Conservation (phyloP, 2,797 vertebrate genomes). For the Gallinago nigripennis region DNA sequence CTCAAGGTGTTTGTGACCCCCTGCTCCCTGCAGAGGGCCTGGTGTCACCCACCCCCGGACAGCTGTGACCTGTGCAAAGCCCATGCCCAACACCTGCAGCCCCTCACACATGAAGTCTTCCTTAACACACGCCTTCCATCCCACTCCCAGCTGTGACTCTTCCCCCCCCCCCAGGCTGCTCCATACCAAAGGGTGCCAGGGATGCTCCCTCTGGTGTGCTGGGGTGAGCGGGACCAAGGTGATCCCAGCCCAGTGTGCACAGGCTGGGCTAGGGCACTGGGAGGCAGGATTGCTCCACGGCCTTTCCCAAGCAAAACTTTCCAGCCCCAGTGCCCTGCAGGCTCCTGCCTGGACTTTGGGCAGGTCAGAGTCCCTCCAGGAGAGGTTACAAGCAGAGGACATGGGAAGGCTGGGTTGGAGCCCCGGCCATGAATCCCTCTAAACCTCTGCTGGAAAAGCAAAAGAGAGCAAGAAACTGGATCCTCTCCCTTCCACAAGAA, state of each 20-base stretch:
- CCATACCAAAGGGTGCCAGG: neutral
- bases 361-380: neutral
- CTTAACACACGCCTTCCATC: neutral
- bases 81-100: rapidly evolving
- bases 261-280: neutral
- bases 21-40: neutral
- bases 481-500: neutral
- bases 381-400: neutral
- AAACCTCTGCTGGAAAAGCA: neutral
- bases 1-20: neutral
- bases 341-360: neutral
- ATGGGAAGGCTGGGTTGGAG: neutral
- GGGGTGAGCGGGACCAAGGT: neutral
- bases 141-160: neutral
- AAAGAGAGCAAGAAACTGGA: neutral
- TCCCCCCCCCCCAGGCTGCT: neutral
- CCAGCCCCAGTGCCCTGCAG: neutral
- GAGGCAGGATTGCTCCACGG: constrained; percentile 7
- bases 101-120: neutral
- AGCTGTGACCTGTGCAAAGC: neutral
- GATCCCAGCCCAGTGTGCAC: neutral
- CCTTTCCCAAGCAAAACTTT: neutral
- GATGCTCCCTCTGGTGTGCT: neutral
- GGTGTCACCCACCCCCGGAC: neutral
- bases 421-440: rapidly evolving